Evolutionary conservation across 2,888 invertebrate species (phyloP).

Genomic region (Deroplatys truncata): DNA sequence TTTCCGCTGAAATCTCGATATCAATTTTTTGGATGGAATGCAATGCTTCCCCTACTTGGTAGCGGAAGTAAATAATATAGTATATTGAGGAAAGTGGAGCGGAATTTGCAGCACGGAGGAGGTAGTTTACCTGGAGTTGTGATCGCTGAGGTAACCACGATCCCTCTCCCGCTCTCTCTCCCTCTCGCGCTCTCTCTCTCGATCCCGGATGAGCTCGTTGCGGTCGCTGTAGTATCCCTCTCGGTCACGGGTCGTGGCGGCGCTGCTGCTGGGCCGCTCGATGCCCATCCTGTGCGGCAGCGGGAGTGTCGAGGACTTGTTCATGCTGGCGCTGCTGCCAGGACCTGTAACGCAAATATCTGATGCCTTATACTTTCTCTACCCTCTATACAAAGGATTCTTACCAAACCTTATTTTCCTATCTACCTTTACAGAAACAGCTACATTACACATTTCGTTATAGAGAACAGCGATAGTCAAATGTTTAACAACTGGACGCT

Average conservation of each 20-base stretch:
- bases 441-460: too few relatives aligned
- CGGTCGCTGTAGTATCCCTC: slow-evolving; percentile 89
- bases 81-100: too few relatives aligned
- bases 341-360: slow-evolving; percentile 42
- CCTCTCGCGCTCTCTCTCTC: slow-evolving; percentile 72
- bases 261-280: slow-evolving; percentile 54
- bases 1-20: too few relatives aligned
- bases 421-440: too few relatives aligned
- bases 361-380: neutral
- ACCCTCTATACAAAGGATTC: too few relatives aligned
- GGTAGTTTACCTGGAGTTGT: slow-evolving; percentile 64
- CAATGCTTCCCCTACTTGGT: too few relatives aligned
- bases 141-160: slow-evolving; percentile 75
- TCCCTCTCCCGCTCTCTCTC: slow-evolving; percentile 51
- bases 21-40: too few relatives aligned
- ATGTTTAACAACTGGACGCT: too few relatives aligned
- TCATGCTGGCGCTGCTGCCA: slow-evolving; percentile 64
- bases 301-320: slow-evolving; percentile 80
- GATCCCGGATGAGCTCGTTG: slow-evolving; percentile 73
- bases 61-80: too few relatives aligned
- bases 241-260: slow-evolving; percentile 52
- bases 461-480: too few relatives aligned
- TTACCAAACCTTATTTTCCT: too few relatives aligned
- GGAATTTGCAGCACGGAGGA: too few relatives aligned
- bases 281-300: slow-evolving; percentile 65